These are phyloP conservation scores for Pogonocherus hispidulus DNA, from an alignment of 2,888 invertebrate species.

Conservation along the genomic window DNA sequence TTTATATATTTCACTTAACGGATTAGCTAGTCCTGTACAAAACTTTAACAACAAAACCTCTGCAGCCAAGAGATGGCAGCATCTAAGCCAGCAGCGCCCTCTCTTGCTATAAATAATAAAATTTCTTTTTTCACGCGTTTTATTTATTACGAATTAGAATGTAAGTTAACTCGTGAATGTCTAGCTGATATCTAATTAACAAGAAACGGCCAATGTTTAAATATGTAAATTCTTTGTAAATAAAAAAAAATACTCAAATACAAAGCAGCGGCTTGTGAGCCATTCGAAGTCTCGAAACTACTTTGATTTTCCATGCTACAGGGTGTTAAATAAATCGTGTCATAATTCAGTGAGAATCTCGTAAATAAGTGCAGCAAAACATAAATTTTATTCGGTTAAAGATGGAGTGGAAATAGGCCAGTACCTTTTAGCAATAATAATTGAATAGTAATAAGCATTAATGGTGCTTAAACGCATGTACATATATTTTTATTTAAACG, in stretches of 20 bases:
- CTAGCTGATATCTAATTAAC: not conserved
- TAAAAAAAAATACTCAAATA: not conserved
- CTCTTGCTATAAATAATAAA: not conserved
- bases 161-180: not conserved
- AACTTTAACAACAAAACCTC: not conserved
- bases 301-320: constrained; percentile 11
- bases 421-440: constrained; percentile 31
- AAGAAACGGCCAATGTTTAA: not conserved
- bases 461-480: constrained; percentile 25
- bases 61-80: not conserved
- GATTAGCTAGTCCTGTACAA: not conserved
- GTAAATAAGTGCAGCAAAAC: not conserved
- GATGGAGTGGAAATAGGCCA: constrained; percentile 23
- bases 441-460: constrained; percentile 20
- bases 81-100: not conserved
- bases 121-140: no score
- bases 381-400: constrained; percentile 13
- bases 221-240: not conserved
- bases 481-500: constrained; percentile 10
- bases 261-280: not conserved
- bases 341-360: constrained; percentile 29
- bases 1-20: not conserved
- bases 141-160: not conserved
- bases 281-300: not conserved
- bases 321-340: constrained; percentile 22